Evolutionary conservation across 2,888 invertebrate species (phyloP).

Genomic region (Cataglyphis altisquamis): DNA sequence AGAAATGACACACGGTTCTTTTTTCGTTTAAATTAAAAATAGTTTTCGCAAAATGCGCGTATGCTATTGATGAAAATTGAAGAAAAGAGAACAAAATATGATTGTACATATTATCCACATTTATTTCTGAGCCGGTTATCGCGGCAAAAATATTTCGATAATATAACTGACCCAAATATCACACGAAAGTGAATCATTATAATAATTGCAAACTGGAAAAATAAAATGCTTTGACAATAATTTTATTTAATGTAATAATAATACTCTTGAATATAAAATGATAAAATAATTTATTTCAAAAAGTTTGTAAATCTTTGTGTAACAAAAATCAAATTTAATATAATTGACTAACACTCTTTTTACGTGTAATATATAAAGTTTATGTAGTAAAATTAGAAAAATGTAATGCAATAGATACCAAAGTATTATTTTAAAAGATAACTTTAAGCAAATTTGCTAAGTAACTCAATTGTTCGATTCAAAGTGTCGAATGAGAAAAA

Average conservation of each 20-base stretch:
- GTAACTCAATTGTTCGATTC: constrained; percentile 44
- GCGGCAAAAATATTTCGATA: constrained; percentile 9
- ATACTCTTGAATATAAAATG: background rate
- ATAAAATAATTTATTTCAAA: background rate
- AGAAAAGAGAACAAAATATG: constrained; percentile 24
- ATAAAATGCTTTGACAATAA: background rate
- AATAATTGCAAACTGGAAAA: background rate
- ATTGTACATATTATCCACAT: background rate
- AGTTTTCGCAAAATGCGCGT: constrained; percentile 17
- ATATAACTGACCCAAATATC: background rate
- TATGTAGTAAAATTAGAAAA: constrained; percentile 28
- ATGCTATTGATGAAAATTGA: constrained; percentile 28
- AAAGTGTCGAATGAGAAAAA: constrained; percentile 27
- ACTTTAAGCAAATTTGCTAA: constrained; percentile 27
- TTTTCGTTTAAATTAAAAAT: background rate
- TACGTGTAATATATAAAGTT: background rate
- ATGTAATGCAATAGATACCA: background rate
- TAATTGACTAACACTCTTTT: background rate
- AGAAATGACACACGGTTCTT: constrained; percentile 6
- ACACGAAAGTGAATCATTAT: background rate
- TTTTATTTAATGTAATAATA: background rate
- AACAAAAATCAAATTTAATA: background rate
- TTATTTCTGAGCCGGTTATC: constrained; percentile 15
- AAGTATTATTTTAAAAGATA: constrained; percentile 26
- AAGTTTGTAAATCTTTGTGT: background rate